These are phyloP conservation scores for Chrysogorgia sp. DNA, from an alignment of 92 coral and sea anemone species.

Conservation along the genomic window DNA sequence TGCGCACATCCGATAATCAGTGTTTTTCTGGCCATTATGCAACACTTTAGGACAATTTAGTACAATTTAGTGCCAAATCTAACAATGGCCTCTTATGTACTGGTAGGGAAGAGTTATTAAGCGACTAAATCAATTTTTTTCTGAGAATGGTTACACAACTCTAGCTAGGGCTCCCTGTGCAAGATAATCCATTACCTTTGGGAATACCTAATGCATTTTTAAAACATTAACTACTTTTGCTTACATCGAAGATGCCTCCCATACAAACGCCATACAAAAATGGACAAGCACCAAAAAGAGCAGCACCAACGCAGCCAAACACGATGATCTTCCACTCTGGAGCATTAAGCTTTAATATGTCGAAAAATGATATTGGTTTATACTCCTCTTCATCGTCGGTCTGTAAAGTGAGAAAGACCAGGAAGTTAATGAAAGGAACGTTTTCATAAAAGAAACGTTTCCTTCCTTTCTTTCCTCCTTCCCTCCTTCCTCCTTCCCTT, in stretches of 20 bases:
- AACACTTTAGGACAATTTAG: no score
- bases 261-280: conserved; percentile 11
- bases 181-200: no score
- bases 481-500: neutral
- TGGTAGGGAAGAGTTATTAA: no score
- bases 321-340: neutral
- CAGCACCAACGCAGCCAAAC: conserved; percentile 1
- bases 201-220: no score
- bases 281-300: conserved; percentile 2
- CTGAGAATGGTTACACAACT: no score
- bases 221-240: neutral
- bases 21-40: no score
- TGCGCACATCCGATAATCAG: no score
- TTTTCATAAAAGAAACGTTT: neutral
- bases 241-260: conserved; percentile 30
- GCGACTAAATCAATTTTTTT: no score
- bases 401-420: neutral
- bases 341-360: neutral
- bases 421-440: no score
- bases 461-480: neutral
- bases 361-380: conserved; percentile 9
- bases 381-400: neutral
- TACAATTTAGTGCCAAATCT: no score
- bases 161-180: no score
- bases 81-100: no score